Percentiles rank a stretch among this genome's conserved stretches.
Conservation (phyloP, 1,140 invertebrate genomes). For the Oscheius sp. region DNA sequence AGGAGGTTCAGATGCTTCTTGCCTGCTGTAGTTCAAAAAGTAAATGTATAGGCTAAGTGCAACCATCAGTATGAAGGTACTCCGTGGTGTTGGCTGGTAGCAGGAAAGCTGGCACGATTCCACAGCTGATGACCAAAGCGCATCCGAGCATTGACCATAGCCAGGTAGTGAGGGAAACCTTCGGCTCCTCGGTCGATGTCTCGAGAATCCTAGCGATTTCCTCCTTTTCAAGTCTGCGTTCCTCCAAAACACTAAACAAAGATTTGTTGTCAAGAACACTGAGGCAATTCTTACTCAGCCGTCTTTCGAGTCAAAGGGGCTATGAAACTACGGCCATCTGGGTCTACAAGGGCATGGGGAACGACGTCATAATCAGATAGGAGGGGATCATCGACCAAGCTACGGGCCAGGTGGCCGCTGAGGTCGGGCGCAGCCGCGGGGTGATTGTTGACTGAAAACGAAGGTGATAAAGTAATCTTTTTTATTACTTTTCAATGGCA, state of each 20-base stretch:
- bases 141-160: slow-evolving; percentile 29
- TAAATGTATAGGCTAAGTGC: neutral
- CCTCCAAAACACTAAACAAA: slow-evolving; percentile 20
- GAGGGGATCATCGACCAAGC: neutral
- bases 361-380: neutral
- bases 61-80: slow-evolving; percentile 8
- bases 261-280: neutral
- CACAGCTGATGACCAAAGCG: slow-evolving; percentile 9
- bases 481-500: too few relatives aligned
- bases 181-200: neutral
- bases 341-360: slow-evolving; percentile 9
- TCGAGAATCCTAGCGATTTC: slow-evolving; percentile 22
- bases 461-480: too few relatives aligned
- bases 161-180: slow-evolving; percentile 20
- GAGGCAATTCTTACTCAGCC: neutral
- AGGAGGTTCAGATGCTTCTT: slow-evolving; percentile 21
- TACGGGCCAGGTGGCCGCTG: neutral
- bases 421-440: slow-evolving; percentile 17
- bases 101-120: slow-evolving; percentile 34
- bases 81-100: slow-evolving; percentile 20
- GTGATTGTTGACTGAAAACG: slow-evolving; percentile 23
- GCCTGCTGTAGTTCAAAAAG: slow-evolving; percentile 6
- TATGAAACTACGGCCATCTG: slow-evolving; percentile 19
- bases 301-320: neutral
- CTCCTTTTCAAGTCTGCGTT: slow-evolving; percentile 8